Evolutionary conservation across 2,888 invertebrate genomes (phyloP), one percentile per base, ranked within the genome.

Genomic region (Archips xylosteana): DNA sequence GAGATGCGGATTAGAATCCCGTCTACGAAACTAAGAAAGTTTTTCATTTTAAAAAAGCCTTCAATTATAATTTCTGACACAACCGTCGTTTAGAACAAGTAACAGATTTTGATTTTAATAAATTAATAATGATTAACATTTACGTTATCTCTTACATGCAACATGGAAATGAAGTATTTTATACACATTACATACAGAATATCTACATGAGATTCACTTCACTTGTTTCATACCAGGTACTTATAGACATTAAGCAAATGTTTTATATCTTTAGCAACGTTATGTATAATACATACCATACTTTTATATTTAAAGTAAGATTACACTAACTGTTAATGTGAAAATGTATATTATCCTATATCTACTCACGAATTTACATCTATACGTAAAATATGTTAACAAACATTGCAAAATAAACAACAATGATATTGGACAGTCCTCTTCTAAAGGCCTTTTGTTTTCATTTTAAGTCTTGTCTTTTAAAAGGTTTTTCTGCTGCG

Each of bases 351-450:
- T 39, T 39, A 42, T 36, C 42, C 5, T 74, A 71, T 61, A 32
- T 65, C 65, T 74, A 74, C 73, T 64, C 23, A 49, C 59, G 6
- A 71, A 5, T 8, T 67, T 73, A 69, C 32, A 57, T 5, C 36
- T 64, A 72, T 63, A 62, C 54, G 15, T 57, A 67, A 75, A 67
- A 36, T 75, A 69, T 47, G 51, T 68, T 34, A 42, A 39, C 61
- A 59, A 82, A 85, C 80, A 86, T 82, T 86, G 89, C 87, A 82
- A 85, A 81, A 83, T 78, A 80, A 86, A 78, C 78, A 85, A 85
- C 83, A 83, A 82, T 83, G 79, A 77, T 75, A 78, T 82, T 86
- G 88, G 86, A 89, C 89, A 89, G 89, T 84, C 81, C 75, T 80
- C 77, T 78, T 78, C 80, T 78, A 78, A 74, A 65, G 74, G 64